Evolutionary conservation across 2,113 vertebrate genomes (phyloP).

Genomic region (Chloebia gouldiae): DNA sequence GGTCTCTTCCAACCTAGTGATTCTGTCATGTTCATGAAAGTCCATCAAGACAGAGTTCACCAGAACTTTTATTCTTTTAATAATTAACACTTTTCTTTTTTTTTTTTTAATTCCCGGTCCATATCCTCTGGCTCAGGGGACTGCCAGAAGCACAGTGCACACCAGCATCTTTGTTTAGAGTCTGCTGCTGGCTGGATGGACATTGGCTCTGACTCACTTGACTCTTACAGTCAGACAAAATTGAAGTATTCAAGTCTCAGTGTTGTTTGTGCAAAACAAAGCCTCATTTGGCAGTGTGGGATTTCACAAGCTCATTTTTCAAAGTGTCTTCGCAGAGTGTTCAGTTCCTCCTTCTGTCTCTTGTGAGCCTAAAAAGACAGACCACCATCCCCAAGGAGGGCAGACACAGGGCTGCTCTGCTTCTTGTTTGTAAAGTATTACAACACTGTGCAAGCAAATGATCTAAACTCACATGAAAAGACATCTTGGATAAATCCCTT

Average conservation of each 20-base stretch:
- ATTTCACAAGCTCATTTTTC: neutral
- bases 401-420: neutral
- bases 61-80: neutral
- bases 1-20: neutral
- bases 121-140: neutral
- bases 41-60: neutral
- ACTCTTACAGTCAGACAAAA: neutral
- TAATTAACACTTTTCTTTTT: neutral
- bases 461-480: neutral
- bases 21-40: neutral
- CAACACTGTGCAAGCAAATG: neutral
- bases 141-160: neutral
- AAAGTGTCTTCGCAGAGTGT: neutral
- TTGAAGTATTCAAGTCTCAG: neutral
- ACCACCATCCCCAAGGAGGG: neutral
- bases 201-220: neutral
- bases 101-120: neutral
- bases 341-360: neutral
- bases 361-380: neutral
- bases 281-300: neutral
- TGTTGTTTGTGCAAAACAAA: neutral
- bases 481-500: neutral
- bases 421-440: slow-evolving; percentile 18
- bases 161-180: neutral
- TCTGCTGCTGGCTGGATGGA: neutral